Percentiles rank a stretch among this genome's conserved stretches.
These are phyloP conservation scores for Pristionchus mayeri DNA, from an alignment of 2,888 invertebrate species.

Conservation along the genomic window DNA sequence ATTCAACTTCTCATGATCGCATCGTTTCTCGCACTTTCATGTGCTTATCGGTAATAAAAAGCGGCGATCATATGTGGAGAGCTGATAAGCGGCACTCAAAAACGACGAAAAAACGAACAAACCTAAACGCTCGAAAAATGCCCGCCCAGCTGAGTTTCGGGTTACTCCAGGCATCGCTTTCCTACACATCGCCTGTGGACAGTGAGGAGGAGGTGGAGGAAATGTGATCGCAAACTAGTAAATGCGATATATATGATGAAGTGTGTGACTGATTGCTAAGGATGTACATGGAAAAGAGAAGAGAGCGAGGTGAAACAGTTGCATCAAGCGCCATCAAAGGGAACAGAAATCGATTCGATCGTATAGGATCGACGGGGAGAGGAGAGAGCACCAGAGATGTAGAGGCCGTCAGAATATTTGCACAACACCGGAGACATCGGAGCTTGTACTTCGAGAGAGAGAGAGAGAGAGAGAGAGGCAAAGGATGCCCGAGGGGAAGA, in stretches of 20 bases:
- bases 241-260: too few relatives aligned
- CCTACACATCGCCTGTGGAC: background rate
- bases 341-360: background rate
- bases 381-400: background rate
- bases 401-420: background rate
- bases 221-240: too few relatives aligned
- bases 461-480: slow-evolving; percentile 47
- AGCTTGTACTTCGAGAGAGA: slow-evolving; percentile 23
- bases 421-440: slow-evolving; percentile 23
- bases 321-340: background rate
- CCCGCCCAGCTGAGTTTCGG: background rate
- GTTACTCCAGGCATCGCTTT: background rate
- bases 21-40: too few relatives aligned
- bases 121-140: background rate
- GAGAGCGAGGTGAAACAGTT: background rate
- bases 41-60: too few relatives aligned
- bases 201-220: too few relatives aligned
- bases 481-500: background rate
- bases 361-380: background rate
- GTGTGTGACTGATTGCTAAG: too few relatives aligned
- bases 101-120: background rate
- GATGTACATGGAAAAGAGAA: too few relatives aligned
- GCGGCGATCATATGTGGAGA: too few relatives aligned
- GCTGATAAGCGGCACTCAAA: too few relatives aligned
- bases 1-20: too few relatives aligned